Percentiles rank a stretch among this genome's conserved stretches.
phyloP scores from a whole-genome alignment of 2,797 vertebrate genomes.

The Nasua narica region DNA sequence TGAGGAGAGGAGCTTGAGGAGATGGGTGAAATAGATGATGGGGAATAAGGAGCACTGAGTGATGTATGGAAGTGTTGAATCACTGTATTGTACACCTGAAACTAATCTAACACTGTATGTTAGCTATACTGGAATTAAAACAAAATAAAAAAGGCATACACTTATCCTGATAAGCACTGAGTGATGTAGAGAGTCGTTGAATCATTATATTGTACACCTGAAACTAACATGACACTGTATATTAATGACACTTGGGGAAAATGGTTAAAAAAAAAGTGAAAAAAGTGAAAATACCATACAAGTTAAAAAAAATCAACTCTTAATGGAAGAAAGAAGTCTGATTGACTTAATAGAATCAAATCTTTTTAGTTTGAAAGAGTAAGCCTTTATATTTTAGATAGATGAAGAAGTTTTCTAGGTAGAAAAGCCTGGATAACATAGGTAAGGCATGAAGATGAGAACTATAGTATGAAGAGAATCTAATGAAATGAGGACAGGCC shows the following conservation, averaged over 20 bases:
- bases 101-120: neutral
- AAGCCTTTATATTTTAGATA: neutral
- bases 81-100: neutral
- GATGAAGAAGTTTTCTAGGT: neutral
- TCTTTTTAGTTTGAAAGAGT: neutral
- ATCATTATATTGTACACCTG: neutral
- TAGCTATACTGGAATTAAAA: neutral
- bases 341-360: neutral
- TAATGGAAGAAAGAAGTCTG: neutral
- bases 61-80: neutral
- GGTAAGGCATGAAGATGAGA: neutral
- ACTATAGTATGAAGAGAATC: neutral
- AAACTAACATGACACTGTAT: neutral
- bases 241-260: neutral
- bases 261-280: neutral
- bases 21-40: neutral
- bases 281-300: neutral
- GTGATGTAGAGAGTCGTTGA: neutral
- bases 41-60: neutral
- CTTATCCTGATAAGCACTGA: neutral
- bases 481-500: neutral
- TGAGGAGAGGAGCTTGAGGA: neutral
- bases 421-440: neutral
- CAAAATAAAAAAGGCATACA: neutral
- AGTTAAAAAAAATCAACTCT: neutral